phyloP scores from a whole-genome alignment of 2,113 vertebrate genomes.

The Eonycteris spelaea region DNA sequence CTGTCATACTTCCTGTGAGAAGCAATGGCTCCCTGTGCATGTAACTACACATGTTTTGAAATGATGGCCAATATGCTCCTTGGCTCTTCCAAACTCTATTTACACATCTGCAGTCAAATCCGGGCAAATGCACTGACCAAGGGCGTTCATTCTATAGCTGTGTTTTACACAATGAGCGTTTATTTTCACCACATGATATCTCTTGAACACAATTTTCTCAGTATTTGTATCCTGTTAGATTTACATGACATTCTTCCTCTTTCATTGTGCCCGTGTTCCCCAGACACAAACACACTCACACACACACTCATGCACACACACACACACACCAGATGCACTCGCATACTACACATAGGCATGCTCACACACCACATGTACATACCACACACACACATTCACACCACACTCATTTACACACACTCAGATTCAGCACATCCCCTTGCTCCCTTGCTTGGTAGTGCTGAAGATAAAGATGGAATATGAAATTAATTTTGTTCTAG shows the following conservation, averaged over 20 bases:
- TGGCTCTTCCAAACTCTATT: not conserved
- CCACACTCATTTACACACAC: not conserved
- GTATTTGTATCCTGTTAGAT: not conserved
- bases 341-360: not conserved
- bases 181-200: not conserved
- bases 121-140: not conserved
- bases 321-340: not conserved
- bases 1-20: not conserved
- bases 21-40: not conserved
- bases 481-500: not conserved
- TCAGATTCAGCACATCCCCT: not conserved
- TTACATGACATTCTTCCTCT: not conserved
- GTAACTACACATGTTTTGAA: not conserved
- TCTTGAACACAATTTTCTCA: not conserved
- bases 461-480: not conserved
- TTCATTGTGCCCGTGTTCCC: not conserved
- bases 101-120: not conserved
- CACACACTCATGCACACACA: not conserved
- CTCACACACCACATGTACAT: not conserved
- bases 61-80: not conserved
- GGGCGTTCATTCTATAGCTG: not conserved
- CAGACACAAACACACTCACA: not conserved
- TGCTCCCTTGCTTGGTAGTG: not conserved
- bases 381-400: not conserved
- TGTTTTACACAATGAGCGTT: not conserved